These are phyloP conservation scores for Andrena hattorfiana DNA, from an alignment of 2,888 invertebrate genomes.

Conservation along the genomic window DNA sequence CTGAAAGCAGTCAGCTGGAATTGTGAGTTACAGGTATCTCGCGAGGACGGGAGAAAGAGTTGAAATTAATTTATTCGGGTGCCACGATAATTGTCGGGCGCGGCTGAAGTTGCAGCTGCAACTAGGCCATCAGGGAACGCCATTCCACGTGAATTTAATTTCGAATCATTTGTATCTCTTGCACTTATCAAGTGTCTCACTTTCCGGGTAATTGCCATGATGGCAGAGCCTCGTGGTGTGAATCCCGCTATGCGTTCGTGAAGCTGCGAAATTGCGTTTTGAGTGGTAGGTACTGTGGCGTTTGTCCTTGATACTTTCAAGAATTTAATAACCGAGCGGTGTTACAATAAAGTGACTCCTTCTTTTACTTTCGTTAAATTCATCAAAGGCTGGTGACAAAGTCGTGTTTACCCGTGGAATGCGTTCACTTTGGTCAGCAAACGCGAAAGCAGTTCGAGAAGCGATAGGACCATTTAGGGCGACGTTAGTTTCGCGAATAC, in stretches of 20 bases:
- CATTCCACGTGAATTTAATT: slow-evolving; percentile 48
- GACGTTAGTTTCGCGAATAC: slow-evolving; percentile 60
- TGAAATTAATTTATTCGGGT: slow-evolving; percentile 26
- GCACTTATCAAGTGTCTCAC: neutral
- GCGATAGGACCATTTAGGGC: slow-evolving; percentile 20
- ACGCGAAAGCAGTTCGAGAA: slow-evolving; percentile 45
- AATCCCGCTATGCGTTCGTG: neutral
- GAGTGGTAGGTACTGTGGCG: too few species aligned
- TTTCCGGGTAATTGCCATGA: slow-evolving; percentile 15
- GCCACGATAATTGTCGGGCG: slow-evolving; percentile 28
- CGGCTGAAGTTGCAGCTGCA: slow-evolving; percentile 22
- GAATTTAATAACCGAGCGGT: neutral
- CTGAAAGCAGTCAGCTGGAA: neutral
- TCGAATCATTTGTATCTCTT: slow-evolving; percentile 34
- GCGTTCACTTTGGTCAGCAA: slow-evolving; percentile 56
- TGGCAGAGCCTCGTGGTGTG: neutral
- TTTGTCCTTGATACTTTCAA: neutral
- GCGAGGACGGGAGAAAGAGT: neutral
- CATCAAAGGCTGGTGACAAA: neutral
- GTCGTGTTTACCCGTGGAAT: neutral
- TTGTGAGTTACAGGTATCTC: too few species aligned
- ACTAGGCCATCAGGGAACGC: neutral
- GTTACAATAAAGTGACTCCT: too few species aligned
- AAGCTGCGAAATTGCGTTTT: neutral
- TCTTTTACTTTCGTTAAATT: neutral